Percentiles rank a stretch among this genome's conserved stretches.
phyloP scores from a whole-genome alignment of 2,888 invertebrate species.

The Parnassius apollo region DNA sequence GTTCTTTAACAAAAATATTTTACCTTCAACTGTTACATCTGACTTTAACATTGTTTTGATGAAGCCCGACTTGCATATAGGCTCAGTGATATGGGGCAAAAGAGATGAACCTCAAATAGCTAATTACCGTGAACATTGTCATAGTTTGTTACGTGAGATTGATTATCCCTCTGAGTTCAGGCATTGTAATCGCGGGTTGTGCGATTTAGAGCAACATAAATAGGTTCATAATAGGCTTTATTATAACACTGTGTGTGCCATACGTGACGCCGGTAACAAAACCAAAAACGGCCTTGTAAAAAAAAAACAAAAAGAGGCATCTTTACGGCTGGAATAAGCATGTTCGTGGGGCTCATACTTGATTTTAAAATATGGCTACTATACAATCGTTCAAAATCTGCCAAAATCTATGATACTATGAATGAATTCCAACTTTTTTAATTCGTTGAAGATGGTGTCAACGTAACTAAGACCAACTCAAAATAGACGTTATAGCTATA shows the following conservation, averaged over 20 bases:
- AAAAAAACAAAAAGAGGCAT: background rate
- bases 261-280: slow-evolving; percentile 7
- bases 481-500: slow-evolving; percentile 16
- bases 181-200: slow-evolving; percentile 3
- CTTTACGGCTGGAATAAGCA: slow-evolving; percentile 26
- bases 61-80: slow-evolving; percentile 7
- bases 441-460: slow-evolving; percentile 20
- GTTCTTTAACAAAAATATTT: too few species aligned
- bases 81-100: too few species aligned
- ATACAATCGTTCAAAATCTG: background rate
- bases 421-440: background rate
- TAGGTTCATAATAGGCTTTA: slow-evolving; percentile 1
- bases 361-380: slow-evolving; percentile 13
- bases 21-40: background rate
- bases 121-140: background rate
- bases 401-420: background rate
- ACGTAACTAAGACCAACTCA: slow-evolving; percentile 11
- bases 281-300: background rate
- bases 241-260: background rate
- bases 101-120: too few species aligned
- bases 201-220: slow-evolving; percentile 1
- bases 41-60: background rate
- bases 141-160: slow-evolving; percentile 6
- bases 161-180: slow-evolving; percentile 18
- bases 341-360: slow-evolving; percentile 24